A percentile compares a stretch with the other conserved stretches of the same genome.
phyloP scores from a whole-genome alignment of 1,140 invertebrate species.

The Lithobius niger region DNA sequence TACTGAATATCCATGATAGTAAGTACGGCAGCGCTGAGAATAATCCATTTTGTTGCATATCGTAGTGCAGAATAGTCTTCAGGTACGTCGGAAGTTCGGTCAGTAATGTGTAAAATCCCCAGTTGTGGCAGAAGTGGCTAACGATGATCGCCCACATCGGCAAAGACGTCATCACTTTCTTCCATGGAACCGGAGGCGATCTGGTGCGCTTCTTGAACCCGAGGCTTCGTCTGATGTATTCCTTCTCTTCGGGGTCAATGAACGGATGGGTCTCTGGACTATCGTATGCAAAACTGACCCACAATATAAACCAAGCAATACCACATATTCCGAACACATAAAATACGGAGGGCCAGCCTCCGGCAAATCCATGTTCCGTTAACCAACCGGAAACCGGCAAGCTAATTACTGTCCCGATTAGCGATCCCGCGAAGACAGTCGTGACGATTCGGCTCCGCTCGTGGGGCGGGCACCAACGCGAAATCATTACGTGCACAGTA shows the following conservation, averaged over 20 bases:
- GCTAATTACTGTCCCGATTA: no score
- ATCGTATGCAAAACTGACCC: no score
- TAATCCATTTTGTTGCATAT: conserved; percentile 49
- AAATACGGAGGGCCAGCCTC: no score
- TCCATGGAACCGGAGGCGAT: no score
- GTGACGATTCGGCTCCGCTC: conserved; percentile 71
- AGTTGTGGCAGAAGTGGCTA: conserved; percentile 80
- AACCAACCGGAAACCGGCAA: no score
- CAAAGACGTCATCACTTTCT: conserved; percentile 53
- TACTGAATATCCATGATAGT: background rate
- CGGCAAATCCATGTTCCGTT: no score
- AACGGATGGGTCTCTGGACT: no score
- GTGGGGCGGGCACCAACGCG: conserved; percentile 77
- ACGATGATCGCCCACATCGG: conserved; percentile 86
- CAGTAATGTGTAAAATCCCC: conserved; percentile 86
- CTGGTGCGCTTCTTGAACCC: no score
- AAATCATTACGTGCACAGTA: conserved; percentile 73
- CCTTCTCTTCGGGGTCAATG: no score
- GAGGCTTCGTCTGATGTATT: no score
- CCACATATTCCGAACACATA: no score
- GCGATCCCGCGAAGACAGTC: conserved; percentile 54
- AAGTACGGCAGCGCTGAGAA: background rate
- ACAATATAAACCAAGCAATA: no score
- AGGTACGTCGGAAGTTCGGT: conserved; percentile 89
- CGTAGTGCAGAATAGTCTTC: conserved; percentile 71